Evolutionary conservation across 2,113 vertebrate species (phyloP).

Genomic region (Stomatorhinus ivindoensis): DNA sequence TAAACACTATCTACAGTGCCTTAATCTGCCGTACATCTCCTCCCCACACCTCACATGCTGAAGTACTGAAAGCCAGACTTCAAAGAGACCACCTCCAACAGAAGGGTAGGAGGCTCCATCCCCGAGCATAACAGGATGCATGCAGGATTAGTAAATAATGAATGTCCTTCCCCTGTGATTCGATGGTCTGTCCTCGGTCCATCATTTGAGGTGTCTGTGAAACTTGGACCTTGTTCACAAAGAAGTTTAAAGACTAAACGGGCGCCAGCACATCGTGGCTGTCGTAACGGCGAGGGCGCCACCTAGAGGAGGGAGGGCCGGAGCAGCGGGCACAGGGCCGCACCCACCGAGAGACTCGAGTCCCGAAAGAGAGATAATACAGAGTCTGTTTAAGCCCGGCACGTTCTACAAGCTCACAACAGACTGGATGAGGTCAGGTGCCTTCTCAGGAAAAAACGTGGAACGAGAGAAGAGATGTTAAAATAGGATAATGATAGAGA

Average conservation of each 20-base stretch:
- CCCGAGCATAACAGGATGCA: background rate
- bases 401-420: constrained; percentile 30
- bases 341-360: background rate
- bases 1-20: background rate
- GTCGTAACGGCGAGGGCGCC: background rate
- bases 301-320: background rate
- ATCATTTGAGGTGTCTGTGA: background rate
- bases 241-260: background rate
- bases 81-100: background rate
- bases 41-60: background rate
- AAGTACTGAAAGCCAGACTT: background rate
- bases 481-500: background rate
- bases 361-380: background rate
- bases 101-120: background rate
- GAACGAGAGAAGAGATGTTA: background rate
- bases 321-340: too few relatives aligned
- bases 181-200: background rate
- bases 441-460: constrained; percentile 16
- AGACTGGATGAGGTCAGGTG: constrained; percentile 45
- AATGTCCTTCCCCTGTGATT: background rate
- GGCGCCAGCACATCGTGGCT: background rate
- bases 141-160: background rate
- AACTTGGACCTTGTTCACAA: background rate
- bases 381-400: background rate
- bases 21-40: background rate